These are phyloP conservation scores for Lycophotia porphyrea DNA, from an alignment of 2,888 invertebrate genomes.

Conservation along the genomic window DNA sequence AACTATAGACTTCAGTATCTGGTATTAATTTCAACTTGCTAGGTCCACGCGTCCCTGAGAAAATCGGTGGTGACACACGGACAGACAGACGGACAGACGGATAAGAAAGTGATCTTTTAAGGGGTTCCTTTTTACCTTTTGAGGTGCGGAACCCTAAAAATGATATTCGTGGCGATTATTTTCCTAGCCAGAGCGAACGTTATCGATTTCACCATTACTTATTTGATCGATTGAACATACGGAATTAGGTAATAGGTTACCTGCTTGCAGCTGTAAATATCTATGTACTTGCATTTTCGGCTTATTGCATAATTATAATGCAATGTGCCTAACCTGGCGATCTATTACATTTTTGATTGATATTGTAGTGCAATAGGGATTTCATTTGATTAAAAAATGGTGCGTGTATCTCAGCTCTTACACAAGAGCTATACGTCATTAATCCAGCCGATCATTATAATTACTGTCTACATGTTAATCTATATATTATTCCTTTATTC, in stretches of 20 bases:
- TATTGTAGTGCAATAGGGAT: slow-evolving; percentile 5
- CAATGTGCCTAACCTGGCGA: not conserved
- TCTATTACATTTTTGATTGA: slow-evolving; percentile 4
- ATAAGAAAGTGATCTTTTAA: no score
- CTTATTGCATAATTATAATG: not conserved
- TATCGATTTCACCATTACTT: slow-evolving; percentile 4
- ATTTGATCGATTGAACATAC: slow-evolving; percentile 2
- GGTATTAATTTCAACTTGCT: no score
- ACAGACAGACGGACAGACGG: no score
- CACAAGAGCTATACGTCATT: slow-evolving; percentile 9
- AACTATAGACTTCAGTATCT: no score
- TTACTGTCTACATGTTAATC: slow-evolving; percentile 7
- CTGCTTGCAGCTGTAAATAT: not conserved
- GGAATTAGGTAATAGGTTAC: not conserved
- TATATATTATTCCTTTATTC: no score
- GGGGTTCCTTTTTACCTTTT: no score
- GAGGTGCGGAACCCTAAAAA: no score
- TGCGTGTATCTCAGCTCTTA: not conserved
- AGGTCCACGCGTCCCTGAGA: no score
- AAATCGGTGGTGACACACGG: no score
- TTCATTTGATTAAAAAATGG: not conserved
- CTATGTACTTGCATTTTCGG: not conserved
- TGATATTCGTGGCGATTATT: not conserved
- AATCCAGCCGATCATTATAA: slow-evolving; percentile 19
- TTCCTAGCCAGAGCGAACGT: not conserved